Evolutionary conservation across 2,888 invertebrate genomes (phyloP), one percentile per base, ranked within the genome.

Genomic region (Liodrosophila aerea): DNA sequence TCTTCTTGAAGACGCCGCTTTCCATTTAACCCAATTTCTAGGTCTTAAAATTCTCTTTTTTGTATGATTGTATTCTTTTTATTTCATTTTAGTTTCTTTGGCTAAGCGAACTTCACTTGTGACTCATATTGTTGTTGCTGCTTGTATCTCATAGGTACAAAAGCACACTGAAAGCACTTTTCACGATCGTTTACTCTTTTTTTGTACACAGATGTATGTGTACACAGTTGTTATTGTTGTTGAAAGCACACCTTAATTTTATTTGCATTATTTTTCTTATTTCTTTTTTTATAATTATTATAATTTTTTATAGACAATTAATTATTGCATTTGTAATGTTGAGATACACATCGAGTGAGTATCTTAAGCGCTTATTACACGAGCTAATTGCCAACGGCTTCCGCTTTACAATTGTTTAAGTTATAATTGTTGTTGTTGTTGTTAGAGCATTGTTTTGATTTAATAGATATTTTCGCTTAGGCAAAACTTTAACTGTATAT

Each of bases 21-120:
- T 74, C 57, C 66, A 62, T 58, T 74, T 69, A 81, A 81, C 77
- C 75, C 43, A 81, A 64, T 60, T 77, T 62, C 45, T 39, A 43
- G 72, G 50, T 52, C 49, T 59, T 36, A 13, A 56, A 43, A 8
- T 49, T 34, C 22, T 18, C 29, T 45, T 7, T 1, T 39, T 43
- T 7, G 36, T 30, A 11, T 50, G 47, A 9, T 40, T 34, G n/a
- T 29, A 22, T n/a, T 40, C 54, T 41, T 37, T 40, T n/a, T 16
- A 31, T 37, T 49, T 33, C 37, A 30, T 46, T 47, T 52, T 5
- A 22, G 18, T 22, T 46, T 30, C 45, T 49, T 51, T 41, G 41
- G 50, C 16, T 46, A 33, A 22, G 13, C 27, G 47, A 51, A 44
- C 44, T 64, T 67, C 59, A 64, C 29, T 41, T 13, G 54, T 68